Evolutionary conservation across 1,140 invertebrate genomes (phyloP), one percentile per base, ranked within the genome.

Genomic region (Microplitis mediator): DNA sequence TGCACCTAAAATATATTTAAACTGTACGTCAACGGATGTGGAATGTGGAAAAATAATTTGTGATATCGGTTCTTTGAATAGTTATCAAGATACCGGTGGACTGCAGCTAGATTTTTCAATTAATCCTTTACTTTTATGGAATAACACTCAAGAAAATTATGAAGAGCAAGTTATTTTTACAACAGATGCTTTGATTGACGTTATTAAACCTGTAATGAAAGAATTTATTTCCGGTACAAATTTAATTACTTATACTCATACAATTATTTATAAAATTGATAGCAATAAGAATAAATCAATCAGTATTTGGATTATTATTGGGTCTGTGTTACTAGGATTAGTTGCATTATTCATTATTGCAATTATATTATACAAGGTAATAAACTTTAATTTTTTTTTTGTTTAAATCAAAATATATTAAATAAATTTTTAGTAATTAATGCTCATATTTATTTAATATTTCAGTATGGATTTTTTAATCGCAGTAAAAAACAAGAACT

Each of bases 241-340:
- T 51, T 32, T 14, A 62, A 61, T 61, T 8, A 34, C 74, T 11
- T 63, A 73, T 67, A 73, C 84, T 11, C 74, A 61, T 5, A 85
- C 84, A 31, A 76, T 76, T 23, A 85, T 87, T 71, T 72, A 85
- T 63, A 78, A 76, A 31, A 66, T 65, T n/a, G 56, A 64, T 6
- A 76, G 39, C 8, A 77, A 32, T 63, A 16, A 4, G 66, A 76
- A 34, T 72, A 77, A 64, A 65, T 85, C 3, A 78, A 11, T 11
- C 39, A 45, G 77, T 32, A 35, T 79, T 35, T 86, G 83, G 84
- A 78, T 85, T 39, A 76, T 86, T 16, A 54, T 84, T 0, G 56
- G 82, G 0, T 83, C 85, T 1, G 67, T 85, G 9, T 76, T 80
- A 8, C 62, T 84, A 3, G 86, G 85, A 35, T 39, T 87, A 34